Evolutionary conservation across 2,113 vertebrate genomes (phyloP).

Genomic region (Tretioscincus oriximinensis): DNA sequence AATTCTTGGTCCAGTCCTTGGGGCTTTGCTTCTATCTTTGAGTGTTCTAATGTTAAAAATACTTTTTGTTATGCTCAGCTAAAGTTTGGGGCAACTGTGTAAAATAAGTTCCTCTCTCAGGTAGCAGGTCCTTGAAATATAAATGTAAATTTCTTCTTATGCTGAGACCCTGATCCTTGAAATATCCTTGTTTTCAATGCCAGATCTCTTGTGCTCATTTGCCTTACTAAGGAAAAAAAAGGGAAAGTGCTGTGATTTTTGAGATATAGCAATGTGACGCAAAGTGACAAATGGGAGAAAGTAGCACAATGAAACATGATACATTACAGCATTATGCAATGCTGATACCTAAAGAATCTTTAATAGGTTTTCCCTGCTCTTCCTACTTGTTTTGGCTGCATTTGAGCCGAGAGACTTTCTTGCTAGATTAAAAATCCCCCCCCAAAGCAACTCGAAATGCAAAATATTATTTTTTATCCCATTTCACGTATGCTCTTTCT

Average conservation of each 20-base stretch:
- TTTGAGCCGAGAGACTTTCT: conserved; percentile 50
- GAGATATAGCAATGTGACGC: conserved; percentile 59
- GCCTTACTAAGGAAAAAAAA: conserved; percentile 34
- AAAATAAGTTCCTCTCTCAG: conserved; percentile 39
- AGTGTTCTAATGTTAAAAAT: background rate
- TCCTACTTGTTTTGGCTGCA: conserved; percentile 47
- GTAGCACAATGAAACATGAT: conserved; percentile 64
- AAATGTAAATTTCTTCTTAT: conserved; percentile 56
- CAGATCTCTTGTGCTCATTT: conserved; percentile 56
- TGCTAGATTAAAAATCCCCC: conserved; percentile 60
- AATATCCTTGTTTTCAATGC: conserved; percentile 59
- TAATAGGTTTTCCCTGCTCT: conserved; percentile 50
- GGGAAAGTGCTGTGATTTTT: conserved; percentile 55
- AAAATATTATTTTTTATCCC: conserved; percentile 48
- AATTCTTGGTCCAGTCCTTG: too few relatives aligned
- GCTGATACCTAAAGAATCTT: conserved; percentile 67
- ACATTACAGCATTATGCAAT: conserved; percentile 53
- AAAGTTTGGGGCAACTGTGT: conserved; percentile 38
- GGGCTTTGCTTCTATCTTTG: too few relatives aligned
- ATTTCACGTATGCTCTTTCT: conserved; percentile 15
- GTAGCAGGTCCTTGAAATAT: conserved; percentile 53
- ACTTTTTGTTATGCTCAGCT: conserved; percentile 6
- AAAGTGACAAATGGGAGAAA: conserved; percentile 62
- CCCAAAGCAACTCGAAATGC: conserved; percentile 39
- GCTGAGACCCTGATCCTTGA: conserved; percentile 51